A percentile compares a stretch with the other conserved stretches of the same genome.
Conservation (phyloP, 2,888 invertebrate genomes). For the Limnephilus lunatus region DNA sequence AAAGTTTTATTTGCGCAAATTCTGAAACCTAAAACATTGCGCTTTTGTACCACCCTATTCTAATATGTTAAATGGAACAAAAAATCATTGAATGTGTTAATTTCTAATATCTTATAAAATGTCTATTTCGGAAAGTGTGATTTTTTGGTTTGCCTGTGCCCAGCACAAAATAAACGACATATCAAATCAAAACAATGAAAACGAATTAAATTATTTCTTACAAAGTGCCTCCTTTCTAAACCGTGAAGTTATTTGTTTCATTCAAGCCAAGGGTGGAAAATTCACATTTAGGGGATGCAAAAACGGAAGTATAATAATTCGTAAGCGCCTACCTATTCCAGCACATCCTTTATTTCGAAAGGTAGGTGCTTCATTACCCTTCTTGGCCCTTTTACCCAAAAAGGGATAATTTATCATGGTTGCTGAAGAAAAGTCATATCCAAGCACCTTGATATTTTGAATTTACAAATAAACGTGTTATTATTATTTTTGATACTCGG, state of each 20-base stretch:
- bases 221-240: neutral
- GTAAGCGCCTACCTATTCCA: constrained; percentile 33
- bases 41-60: constrained; percentile 15
- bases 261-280: neutral
- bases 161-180: too few relatives aligned
- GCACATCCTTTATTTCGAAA: constrained; percentile 28
- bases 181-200: too few relatives aligned
- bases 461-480: neutral
- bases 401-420: constrained; percentile 38
- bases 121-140: too few relatives aligned
- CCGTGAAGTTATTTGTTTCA: neutral
- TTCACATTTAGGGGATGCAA: constrained; percentile 43
- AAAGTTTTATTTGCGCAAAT: constrained; percentile 19
- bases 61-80: neutral
- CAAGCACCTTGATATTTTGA: neutral
- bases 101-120: too few relatives aligned
- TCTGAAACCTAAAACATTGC: neutral
- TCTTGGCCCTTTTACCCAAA: constrained; percentile 35
- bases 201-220: neutral
- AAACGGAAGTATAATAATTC: constrained; percentile 47
- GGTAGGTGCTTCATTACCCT: constrained; percentile 2
- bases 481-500: neutral
- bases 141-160: too few relatives aligned
- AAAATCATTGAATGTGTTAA: too few relatives aligned
- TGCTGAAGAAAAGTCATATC: neutral